These are phyloP conservation scores for Pharmacophagus antenor DNA, from an alignment of 2,888 invertebrate genomes.

Conservation along the genomic window DNA sequence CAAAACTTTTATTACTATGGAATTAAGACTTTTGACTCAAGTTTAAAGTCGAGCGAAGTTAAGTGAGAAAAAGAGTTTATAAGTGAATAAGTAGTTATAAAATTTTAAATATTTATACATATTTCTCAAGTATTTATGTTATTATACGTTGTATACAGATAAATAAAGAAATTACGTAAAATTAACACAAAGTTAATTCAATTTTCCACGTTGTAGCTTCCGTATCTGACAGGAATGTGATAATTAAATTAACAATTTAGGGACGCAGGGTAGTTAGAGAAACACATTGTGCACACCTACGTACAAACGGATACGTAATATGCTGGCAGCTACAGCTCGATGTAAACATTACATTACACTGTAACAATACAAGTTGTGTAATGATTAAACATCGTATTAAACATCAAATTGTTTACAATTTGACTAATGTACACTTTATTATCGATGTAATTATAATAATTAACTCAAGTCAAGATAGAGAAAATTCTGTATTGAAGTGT, in stretches of 20 bases:
- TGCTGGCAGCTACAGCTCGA: background rate
- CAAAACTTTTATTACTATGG: too few species aligned
- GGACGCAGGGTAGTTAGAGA: conserved; percentile 1
- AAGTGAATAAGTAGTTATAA: too few species aligned
- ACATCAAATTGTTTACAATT: too few species aligned
- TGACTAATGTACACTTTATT: too few species aligned
- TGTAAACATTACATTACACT: background rate
- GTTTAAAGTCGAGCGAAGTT: too few species aligned
- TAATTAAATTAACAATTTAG: conserved; percentile 24
- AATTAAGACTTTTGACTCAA: too few species aligned
- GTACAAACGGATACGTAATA: conserved; percentile 21
- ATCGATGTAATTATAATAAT: too few species aligned
- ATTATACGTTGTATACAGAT: background rate
- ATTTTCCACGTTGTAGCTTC: background rate
- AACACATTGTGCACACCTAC: conserved; percentile 13
- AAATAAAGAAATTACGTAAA: background rate
- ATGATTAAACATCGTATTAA: background rate
- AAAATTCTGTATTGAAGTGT: too few species aligned
- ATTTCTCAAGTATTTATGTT: too few species aligned
- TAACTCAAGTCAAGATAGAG: too few species aligned
- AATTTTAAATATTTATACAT: too few species aligned
- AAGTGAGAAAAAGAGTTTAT: too few species aligned
- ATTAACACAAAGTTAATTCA: background rate
- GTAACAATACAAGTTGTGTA: conserved; percentile 2
- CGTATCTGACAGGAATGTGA: conserved; percentile 3